A percentile compares a stretch with the other conserved stretches of the same genome.
Conservation (phyloP, 1,140 invertebrate species). For the Scylla paramamosain region DNA sequence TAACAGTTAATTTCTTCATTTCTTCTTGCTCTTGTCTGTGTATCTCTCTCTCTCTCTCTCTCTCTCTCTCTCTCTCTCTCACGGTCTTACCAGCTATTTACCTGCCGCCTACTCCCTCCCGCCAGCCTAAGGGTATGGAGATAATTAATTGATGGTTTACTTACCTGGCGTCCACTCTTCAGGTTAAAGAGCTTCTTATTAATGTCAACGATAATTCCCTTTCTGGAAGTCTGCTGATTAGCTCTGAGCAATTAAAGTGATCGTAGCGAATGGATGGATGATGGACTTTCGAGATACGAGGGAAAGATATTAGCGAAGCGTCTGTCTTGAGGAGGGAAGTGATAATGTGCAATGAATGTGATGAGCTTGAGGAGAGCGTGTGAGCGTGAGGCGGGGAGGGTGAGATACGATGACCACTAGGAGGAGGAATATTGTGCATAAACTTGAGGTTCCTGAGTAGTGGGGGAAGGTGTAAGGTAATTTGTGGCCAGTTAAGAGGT, state of each 20-base stretch:
- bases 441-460: no score
- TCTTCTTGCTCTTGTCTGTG: no score
- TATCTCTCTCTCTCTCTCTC: no score
- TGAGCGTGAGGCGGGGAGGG: neutral
- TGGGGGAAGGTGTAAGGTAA: no score
- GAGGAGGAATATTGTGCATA: no score
- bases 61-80: no score
- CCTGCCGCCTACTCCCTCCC: neutral
- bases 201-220: neutral
- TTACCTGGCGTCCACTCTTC: neutral
- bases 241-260: neutral
- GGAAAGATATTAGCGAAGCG: no score
- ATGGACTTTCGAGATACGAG: neutral
- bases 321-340: neutral
- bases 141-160: neutral
- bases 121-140: neutral
- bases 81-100: neutral
- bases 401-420: no score
- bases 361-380: neutral
- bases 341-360: neutral
- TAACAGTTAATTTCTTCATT: no score
- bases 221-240: neutral
- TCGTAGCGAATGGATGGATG: neutral
- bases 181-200: neutral
- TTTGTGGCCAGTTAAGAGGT: no score